These are phyloP conservation scores for Drosophila kikkawai DNA, from an alignment of 1,140 invertebrate genomes.

Conservation along the genomic window DNA sequence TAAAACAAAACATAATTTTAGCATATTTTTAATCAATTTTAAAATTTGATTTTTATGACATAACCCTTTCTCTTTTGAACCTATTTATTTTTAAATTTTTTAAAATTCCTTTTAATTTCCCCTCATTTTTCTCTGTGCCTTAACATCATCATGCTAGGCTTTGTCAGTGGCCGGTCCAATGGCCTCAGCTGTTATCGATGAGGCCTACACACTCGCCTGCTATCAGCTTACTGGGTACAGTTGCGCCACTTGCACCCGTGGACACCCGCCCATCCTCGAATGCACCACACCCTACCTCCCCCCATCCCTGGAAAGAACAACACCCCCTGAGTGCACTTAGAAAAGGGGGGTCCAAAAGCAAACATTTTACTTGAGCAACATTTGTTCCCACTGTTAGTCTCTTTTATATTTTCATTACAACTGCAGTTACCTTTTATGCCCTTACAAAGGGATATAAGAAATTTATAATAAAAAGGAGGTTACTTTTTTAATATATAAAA, in stretches of 20 bases:
- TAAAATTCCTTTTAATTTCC: neutral
- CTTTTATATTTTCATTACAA: conserved; percentile 20
- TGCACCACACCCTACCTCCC: neutral
- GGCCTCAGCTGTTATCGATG: conserved; percentile 76
- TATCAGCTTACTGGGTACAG: conserved; percentile 65
- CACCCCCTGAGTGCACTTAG: conserved; percentile 58
- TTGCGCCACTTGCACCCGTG: conserved; percentile 38
- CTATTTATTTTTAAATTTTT: neutral
- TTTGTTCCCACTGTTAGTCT: conserved; percentile 48
- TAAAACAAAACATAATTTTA: neutral
- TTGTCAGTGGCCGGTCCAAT: conserved; percentile 56
- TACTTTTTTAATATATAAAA: too few species aligned
- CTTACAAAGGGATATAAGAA: neutral
- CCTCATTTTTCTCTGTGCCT: conserved; percentile 1
- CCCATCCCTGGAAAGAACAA: neutral
- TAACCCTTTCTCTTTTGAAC: neutral
- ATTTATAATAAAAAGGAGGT: neutral
- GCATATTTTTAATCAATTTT: neutral
- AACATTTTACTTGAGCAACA: conserved; percentile 81
- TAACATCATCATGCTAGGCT: conserved; percentile 32
- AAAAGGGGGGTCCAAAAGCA: conserved; percentile 64
- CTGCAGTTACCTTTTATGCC: conserved; percentile 13
- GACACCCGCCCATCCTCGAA: neutral
- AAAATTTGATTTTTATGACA: neutral
- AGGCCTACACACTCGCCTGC: conserved; percentile 34